Evolutionary conservation across 2,797 vertebrate genomes (phyloP).

Genomic region (Staurois parvus): DNA sequence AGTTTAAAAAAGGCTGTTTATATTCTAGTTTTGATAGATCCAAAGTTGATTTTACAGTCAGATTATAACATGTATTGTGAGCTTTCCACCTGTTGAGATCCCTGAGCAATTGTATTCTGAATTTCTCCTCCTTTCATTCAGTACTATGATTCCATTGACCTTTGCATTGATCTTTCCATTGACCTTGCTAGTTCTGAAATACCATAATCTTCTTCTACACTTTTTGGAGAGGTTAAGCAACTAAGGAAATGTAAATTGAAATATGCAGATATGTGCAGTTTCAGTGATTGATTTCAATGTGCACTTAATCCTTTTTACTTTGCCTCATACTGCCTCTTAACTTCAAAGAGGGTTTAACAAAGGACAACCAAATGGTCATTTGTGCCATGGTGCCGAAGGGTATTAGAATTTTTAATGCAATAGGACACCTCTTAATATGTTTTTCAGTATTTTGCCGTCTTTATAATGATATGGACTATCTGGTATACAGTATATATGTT

Average conservation of each 20-base stretch:
- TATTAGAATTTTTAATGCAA: constrained; percentile 60
- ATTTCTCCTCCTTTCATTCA: not conserved
- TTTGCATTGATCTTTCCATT: too few species aligned
- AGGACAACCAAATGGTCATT: constrained; percentile 34
- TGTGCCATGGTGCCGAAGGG: constrained; percentile 8
- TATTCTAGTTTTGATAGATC: too few species aligned
- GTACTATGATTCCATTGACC: not conserved
- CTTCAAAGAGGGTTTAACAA: constrained; percentile 66
- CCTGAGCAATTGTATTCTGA: not conserved
- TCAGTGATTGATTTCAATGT: constrained; percentile 47
- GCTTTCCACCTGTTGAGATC: not conserved
- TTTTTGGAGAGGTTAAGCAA: not conserved
- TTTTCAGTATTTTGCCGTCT: constrained; percentile 66
- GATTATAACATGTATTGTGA: too few species aligned
- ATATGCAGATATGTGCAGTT: not conserved
- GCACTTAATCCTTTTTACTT: constrained; percentile 60
- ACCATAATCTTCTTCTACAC: not conserved
- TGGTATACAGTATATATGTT: constrained; percentile 63
- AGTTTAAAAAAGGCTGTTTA: too few species aligned
- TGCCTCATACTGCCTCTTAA: constrained; percentile 65
- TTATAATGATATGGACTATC: constrained; percentile 64
- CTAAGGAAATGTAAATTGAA: constrained; percentile 1
- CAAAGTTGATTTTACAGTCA: too few species aligned
- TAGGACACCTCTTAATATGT: constrained; percentile 64
- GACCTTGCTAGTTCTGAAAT: not conserved